These are phyloP conservation scores for Zosterops japonicus DNA, from an alignment of 2,113 vertebrate species.

Conservation along the genomic window DNA sequence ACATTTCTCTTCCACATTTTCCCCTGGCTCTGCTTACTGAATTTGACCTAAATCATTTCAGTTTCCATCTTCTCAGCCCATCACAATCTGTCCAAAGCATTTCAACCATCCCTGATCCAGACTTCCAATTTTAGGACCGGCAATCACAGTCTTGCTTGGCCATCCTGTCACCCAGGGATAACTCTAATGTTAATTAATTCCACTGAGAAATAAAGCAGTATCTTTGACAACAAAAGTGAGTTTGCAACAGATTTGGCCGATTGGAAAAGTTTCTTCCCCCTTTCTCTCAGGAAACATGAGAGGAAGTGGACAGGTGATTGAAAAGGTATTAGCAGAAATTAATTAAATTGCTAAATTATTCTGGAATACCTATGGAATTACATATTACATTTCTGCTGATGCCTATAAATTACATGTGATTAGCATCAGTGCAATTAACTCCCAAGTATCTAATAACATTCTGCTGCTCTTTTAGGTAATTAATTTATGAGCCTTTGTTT, in stretches of 20 bases:
- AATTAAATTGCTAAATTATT: constrained; percentile 51
- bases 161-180: neutral
- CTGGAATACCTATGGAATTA: constrained; percentile 36
- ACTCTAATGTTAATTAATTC: neutral
- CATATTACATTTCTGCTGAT: neutral
- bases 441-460: constrained; percentile 1
- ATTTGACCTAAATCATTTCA: constrained; percentile 26
- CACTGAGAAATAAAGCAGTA: fast-evolving
- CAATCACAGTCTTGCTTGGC: neutral
- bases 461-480: constrained; percentile 22
- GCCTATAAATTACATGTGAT: neutral
- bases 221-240: neutral
- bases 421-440: constrained; percentile 27
- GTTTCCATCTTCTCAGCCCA: neutral
- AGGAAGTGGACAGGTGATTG: constrained; percentile 8
- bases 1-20: neutral
- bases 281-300: neutral
- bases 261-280: neutral
- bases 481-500: constrained; percentile 43
- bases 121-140: neutral
- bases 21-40: neutral
- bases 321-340: constrained; percentile 37
- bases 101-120: neutral
- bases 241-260: neutral
- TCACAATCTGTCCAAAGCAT: neutral